Conservation (phyloP, 1,140 invertebrate genomes). For the Grapholita molesta region DNA sequence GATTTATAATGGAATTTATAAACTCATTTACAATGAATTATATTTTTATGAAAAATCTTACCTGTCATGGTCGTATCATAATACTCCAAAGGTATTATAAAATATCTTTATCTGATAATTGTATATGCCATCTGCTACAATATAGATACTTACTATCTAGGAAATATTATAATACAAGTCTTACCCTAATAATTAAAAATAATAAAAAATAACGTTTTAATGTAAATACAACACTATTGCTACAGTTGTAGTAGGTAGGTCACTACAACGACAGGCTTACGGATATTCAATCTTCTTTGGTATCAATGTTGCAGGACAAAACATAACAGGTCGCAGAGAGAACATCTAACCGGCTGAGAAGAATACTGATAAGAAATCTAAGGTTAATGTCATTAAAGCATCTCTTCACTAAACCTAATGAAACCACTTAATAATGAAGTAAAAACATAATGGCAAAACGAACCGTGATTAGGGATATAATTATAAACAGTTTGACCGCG, state of each 20-base stretch:
- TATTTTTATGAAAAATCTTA: conserved; percentile 8
- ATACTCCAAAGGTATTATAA: conserved; percentile 74
- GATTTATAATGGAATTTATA: neutral
- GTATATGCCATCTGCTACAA: conserved; percentile 19
- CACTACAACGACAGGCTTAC: conserved; percentile 56
- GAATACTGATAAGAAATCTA: conserved; percentile 69
- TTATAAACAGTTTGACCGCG: neutral
- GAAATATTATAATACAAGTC: conserved; percentile 71
- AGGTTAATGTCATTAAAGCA: conserved; percentile 70
- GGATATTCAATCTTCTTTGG: conserved; percentile 76
- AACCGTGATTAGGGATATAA: conserved; percentile 36
- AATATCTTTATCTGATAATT: conserved; percentile 51
- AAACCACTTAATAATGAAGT: conserved; percentile 63
- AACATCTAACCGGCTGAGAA: conserved; percentile 45
- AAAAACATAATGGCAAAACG: conserved; percentile 51
- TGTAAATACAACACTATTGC: conserved; percentile 62
- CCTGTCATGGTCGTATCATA: conserved; percentile 30
- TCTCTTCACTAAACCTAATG: conserved; percentile 62
- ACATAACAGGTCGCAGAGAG: conserved; percentile 45
- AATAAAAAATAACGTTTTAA: conserved; percentile 67
- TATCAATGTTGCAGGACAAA: conserved; percentile 70
- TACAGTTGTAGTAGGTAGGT: conserved; percentile 34
- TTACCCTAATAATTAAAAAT: conserved; percentile 45
- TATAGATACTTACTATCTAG: conserved; percentile 44
- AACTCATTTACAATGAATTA: conserved; percentile 9